Evolutionary conservation across 1,140 invertebrate species (phyloP).

Genomic region (Liolophura sinensis): DNA sequence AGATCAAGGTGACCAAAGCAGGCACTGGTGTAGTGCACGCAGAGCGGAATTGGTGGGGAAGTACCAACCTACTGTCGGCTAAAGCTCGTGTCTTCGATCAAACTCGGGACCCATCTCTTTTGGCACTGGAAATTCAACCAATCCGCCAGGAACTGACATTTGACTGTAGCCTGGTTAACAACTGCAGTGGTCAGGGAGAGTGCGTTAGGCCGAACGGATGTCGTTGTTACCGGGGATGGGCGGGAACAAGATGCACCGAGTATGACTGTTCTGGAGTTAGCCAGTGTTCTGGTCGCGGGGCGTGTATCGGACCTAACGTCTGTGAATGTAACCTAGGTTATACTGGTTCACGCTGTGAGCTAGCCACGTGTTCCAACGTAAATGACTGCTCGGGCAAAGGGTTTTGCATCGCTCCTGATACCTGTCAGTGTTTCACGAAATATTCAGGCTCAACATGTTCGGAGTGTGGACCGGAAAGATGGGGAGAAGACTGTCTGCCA

Average conservation of each 20-base stretch:
- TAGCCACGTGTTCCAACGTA: constrained; percentile 12
- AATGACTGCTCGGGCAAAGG: constrained; percentile 26
- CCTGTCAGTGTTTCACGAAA: constrained; percentile 16
- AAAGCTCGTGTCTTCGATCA: neutral
- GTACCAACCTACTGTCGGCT: neutral
- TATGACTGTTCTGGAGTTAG: constrained; percentile 17
- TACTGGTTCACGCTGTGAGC: constrained; percentile 7
- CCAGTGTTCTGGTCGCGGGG: constrained; percentile 18
- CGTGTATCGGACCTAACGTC: constrained; percentile 19
- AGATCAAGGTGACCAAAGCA: neutral
- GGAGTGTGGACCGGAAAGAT: constrained; percentile 14
- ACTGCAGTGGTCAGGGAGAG: constrained; percentile 12
- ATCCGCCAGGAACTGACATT: neutral
- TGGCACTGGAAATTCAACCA: neutral
- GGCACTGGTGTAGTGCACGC: neutral
- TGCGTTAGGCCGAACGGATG: constrained; percentile 6
- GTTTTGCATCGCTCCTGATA: constrained; percentile 22
- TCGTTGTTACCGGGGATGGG: constrained; percentile 12
- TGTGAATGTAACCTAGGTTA: constrained; percentile 20
- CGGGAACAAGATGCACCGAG: constrained; percentile 12
- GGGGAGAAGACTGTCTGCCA: constrained; percentile 23
- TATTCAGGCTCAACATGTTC: constrained; percentile 25
- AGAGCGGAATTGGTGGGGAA: constrained; percentile 11
- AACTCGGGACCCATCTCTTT: constrained; percentile 1
- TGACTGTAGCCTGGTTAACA: constrained; percentile 11